A percentile compares a stretch with the other conserved stretches of the same genome.
phyloP scores from a whole-genome alignment of 2,113 vertebrate genomes.

The Murina feae region DNA sequence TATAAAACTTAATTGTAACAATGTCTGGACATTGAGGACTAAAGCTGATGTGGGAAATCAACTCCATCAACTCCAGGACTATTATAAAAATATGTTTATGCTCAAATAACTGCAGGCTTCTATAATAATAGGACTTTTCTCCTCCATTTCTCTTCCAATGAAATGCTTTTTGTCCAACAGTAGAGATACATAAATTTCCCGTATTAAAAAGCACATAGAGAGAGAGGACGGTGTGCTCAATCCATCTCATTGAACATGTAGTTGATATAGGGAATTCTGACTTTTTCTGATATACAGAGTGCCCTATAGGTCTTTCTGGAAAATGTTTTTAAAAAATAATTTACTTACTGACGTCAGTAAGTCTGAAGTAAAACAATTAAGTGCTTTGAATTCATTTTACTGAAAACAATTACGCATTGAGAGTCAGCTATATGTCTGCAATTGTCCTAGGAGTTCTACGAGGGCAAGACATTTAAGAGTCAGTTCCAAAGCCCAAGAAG shows the following conservation, averaged over 20 bases:
- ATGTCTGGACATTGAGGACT: not conserved
- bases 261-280: not conserved
- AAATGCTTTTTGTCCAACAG: not conserved
- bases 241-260: not conserved
- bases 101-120: not conserved
- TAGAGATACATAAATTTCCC: conserved; percentile 2
- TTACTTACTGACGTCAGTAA: conserved; percentile 61
- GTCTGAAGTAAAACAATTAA: conserved; percentile 59
- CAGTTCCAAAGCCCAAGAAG: not conserved
- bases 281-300: not conserved
- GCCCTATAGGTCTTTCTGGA: not conserved
- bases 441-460: not conserved
- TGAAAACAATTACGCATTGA: conserved; percentile 60
- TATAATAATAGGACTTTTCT: not conserved
- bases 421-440: conserved; percentile 19
- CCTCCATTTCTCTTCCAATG: not conserved
- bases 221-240: not conserved
- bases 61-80: not conserved
- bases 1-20: not conserved
- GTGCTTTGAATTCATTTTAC: conserved; percentile 58
- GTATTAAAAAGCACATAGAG: not conserved
- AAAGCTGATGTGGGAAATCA: not conserved
- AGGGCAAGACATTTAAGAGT: conserved; percentile 26
- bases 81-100: not conserved
- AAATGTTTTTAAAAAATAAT: conserved; percentile 48